Evolutionary conservation across 2,888 invertebrate genomes (phyloP).

Genomic region (Schrankia costaestrigalis): DNA sequence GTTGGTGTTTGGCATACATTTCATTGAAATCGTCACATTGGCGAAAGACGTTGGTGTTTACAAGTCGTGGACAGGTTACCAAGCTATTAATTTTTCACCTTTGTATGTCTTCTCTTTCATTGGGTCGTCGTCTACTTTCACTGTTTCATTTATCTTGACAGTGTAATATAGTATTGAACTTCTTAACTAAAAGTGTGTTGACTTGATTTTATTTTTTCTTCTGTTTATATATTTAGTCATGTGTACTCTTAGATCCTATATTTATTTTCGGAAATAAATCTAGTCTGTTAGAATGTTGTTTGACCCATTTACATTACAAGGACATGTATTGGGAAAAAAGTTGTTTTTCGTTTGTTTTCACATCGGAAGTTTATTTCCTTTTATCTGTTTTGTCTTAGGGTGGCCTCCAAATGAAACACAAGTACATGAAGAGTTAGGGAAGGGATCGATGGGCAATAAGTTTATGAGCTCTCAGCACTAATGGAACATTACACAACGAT

Average conservation of each 20-base stretch:
- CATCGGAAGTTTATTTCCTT: conserved; percentile 24
- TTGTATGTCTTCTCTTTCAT: conserved; percentile 25
- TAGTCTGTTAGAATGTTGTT: conserved; percentile 15
- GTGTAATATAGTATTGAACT: conserved; percentile 6
- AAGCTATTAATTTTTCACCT: conserved; percentile 42
- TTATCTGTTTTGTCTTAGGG: conserved; percentile 14
- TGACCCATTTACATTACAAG: conserved; percentile 24
- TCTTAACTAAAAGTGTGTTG: no score
- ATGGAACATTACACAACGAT: conserved; percentile 21
- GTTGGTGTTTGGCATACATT: conserved; percentile 58
- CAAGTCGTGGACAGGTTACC: conserved; percentile 38
- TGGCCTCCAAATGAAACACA: conserved; percentile 38
- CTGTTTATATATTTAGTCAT: no score
- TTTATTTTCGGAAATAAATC: conserved; percentile 15
- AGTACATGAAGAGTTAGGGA: conserved; percentile 40
- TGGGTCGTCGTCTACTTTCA: conserved; percentile 13
- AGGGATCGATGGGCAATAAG: conserved; percentile 66
- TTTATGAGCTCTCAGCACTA: conserved; percentile 54
- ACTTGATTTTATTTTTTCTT: no score
- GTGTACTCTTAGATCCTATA: no score
- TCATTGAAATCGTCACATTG: conserved; percentile 55
- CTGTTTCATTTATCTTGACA: conserved; percentile 15
- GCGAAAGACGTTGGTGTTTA: conserved; percentile 44
- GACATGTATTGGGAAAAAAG: conserved; percentile 12
- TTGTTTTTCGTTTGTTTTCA: conserved; percentile 21